Evolutionary conservation across 2,888 invertebrate genomes (phyloP), one percentile per base, ranked within the genome.

Genomic region (Sycophila texana): DNA sequence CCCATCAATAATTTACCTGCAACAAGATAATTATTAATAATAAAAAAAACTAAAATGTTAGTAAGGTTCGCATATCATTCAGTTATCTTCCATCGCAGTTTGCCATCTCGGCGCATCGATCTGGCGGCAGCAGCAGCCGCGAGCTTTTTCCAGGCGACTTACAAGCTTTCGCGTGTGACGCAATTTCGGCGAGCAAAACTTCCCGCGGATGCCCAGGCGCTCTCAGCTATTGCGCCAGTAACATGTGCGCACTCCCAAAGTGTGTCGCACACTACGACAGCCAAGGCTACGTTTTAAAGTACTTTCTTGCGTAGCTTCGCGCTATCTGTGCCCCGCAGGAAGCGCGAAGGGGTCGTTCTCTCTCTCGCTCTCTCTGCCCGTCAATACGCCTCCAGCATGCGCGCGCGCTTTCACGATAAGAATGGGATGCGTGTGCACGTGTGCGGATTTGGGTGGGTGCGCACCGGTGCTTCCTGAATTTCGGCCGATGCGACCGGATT

Each of bases 341-440:
- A 58, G 57, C 65, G 61, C 22, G 51, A 49, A 79, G 68, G 80
- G 83, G 83, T 84, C 84, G 83, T 82, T 84, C 81, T 71, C 39
- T 39, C 10, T 39, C 10, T 39, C 10, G 7, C 10, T 39, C 39
- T 39, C 7, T 39, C 47, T 39, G 79, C 81, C 85, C 85, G 84
- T 86, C 87, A 85, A 87, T 87, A 87, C 83, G 86, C 26, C 22
- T 7, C 53, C 12, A 14, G 30, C 63, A 39, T n/a, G 39, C 39
- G 39, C 22, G 30, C 10, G 30, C 30, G 47, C 49, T 47, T 47
- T 16, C 2, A 26, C 39, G 20, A 67, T 16, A 75, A 61, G 22
- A 58, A 51, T 5, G 55, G 55, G 66, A 18, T 7, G 63, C 13
- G 47, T 10, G 18, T 63, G 18, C 22, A 22, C 14, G 14, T 4